Percentiles rank a stretch among this genome's conserved stretches.
These are phyloP conservation scores for Acanthornis magna DNA, from an alignment of 2,797 vertebrate species.

Conservation along the genomic window DNA sequence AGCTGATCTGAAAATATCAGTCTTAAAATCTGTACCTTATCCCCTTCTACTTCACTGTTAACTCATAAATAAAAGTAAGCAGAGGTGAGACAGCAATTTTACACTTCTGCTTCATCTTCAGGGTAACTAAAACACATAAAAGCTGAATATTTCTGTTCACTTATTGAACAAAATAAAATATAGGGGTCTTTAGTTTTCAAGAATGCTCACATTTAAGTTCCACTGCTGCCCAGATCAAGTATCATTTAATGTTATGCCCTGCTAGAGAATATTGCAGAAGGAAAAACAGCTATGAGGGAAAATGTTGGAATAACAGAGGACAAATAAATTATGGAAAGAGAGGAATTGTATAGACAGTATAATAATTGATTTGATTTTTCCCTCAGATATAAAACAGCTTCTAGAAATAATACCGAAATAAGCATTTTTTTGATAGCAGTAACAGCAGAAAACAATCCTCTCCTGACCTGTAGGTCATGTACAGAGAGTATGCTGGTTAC, in stretches of 20 bases:
- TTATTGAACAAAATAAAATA: neutral
- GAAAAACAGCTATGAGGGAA: conserved; percentile 15
- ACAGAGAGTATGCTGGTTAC: neutral
- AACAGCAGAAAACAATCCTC: neutral
- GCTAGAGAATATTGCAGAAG: neutral
- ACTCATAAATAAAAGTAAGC: neutral
- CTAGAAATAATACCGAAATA: conserved; percentile 25
- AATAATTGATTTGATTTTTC: conserved; percentile 16
- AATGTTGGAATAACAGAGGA: neutral
- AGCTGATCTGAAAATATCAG: neutral
- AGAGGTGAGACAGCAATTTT: neutral
- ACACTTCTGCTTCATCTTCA: neutral
- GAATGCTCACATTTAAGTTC: conserved; percentile 32
- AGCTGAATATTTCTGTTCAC: neutral
- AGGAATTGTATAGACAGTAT: neutral
- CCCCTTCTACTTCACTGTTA: neutral
- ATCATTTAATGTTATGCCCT: neutral
- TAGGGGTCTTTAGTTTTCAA: conserved; percentile 30
- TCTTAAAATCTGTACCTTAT: neutral
- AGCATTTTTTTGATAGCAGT: neutral
- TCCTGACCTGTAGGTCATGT: neutral
- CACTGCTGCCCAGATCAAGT: neutral
- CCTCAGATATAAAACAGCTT: conserved; percentile 1
- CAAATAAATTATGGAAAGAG: neutral
- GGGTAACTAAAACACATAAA: conserved; percentile 11